Conservation (phyloP, 1,140 invertebrate species). For the Polyergus mexicanus region DNA sequence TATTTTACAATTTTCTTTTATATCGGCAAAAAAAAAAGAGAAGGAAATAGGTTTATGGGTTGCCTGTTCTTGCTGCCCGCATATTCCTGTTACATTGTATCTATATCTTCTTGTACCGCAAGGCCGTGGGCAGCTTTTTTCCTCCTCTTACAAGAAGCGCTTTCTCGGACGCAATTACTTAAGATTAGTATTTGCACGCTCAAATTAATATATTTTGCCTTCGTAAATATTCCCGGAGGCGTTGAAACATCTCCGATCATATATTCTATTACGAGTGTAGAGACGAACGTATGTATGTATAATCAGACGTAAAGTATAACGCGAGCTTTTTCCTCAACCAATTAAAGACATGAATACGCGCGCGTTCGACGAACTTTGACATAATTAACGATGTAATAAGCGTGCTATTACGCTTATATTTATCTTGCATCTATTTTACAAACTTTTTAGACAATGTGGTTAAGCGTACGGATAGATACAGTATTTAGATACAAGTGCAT, state of each 20-base stretch:
- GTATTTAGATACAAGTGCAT: slow-evolving; percentile 1
- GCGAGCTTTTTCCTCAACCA: background rate
- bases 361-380: background rate
- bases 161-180: slow-evolving; percentile 42
- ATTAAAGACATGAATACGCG: slow-evolving; percentile 7
- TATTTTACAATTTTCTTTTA: background rate
- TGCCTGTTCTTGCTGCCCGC: background rate
- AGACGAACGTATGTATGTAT: background rate
- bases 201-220: background rate
- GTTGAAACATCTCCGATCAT: slow-evolving; percentile 3
- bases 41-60: slow-evolving; percentile 15
- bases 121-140: slow-evolving; percentile 5
- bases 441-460: slow-evolving; percentile 2
- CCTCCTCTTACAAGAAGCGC: background rate
- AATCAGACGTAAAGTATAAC: slow-evolving; percentile 23
- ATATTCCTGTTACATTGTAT: background rate
- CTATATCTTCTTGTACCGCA: slow-evolving; percentile 23
- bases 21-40: background rate
- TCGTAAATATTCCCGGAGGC: slow-evolving; percentile 54
- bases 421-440: slow-evolving; percentile 10
- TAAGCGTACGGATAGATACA: background rate
- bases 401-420: background rate
- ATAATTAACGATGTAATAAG: slow-evolving; percentile 39
- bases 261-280: slow-evolving; percentile 9
- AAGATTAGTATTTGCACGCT: slow-evolving; percentile 38